Percentiles rank a stretch among this genome's conserved stretches.
These are phyloP conservation scores for Squalus acanthias DNA, from an alignment of 2,797 vertebrate species.

Conservation along the genomic window DNA sequence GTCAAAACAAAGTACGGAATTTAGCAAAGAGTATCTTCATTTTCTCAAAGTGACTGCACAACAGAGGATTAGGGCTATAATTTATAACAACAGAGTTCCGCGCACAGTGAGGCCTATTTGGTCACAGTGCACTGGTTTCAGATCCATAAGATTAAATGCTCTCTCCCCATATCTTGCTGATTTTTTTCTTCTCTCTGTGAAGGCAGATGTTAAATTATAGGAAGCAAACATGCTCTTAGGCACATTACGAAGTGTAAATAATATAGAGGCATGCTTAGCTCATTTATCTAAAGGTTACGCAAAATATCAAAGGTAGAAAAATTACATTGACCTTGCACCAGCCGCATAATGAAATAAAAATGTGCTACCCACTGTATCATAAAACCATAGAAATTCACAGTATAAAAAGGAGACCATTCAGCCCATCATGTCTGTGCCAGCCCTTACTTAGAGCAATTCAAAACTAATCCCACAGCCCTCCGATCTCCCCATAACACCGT, in stretches of 20 bases:
- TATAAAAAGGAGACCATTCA: not conserved
- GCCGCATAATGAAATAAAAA: not conserved
- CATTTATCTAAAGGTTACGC: not conserved
- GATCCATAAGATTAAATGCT: not conserved
- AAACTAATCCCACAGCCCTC: no score
- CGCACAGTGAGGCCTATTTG: not conserved
- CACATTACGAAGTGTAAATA: not conserved
- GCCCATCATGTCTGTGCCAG: not conserved
- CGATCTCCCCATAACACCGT: not conserved
- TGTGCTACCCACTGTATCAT: not conserved
- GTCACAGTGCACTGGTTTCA: not conserved
- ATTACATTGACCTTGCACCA: not conserved
- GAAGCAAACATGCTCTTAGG: not conserved
- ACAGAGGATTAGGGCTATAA: not conserved
- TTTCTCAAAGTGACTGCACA: conserved; percentile 18
- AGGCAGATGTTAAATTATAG: not conserved
- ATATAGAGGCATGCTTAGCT: not conserved
- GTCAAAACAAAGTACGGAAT: not conserved
- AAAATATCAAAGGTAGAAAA: not conserved
- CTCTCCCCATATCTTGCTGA: not conserved
- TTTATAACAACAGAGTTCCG: not conserved
- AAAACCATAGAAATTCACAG: not conserved
- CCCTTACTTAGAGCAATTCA: not conserved
- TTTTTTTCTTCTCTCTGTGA: not conserved
- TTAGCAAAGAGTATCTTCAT: not conserved